Evolutionary conservation across 2,888 invertebrate genomes (phyloP), one percentile per base, ranked within the genome.

Genomic region (Serripes groenlandicus): DNA sequence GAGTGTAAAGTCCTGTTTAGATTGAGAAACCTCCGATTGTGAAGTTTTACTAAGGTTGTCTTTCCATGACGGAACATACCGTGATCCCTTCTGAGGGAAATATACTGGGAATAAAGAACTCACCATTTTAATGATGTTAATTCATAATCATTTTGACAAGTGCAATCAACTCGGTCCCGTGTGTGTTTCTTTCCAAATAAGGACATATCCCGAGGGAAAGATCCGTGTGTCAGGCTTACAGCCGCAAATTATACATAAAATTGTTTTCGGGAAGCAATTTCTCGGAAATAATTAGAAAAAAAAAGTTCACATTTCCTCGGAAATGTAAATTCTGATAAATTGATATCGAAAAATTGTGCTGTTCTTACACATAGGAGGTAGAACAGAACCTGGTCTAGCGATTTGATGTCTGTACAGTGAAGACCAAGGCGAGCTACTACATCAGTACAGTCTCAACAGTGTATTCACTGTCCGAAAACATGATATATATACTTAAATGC

Each of bases 181-280:
- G 66, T 42, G 66, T 66, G 42, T 37, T 66, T 66, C 66, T 42
- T 35, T 23, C 66, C 66, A 66, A 66, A 66, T 66, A 66, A 66
- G 66, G 66, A 34, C 11, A 42, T 34, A n/a, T 66, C 66, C 42
- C 66, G 26, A 9, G 42, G 35, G 23, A 35, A 30, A 37, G 11
- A 66, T 42, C 66, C 42, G 35, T 66, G 23, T 66, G 66, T 26
- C 66, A 66, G 66, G 23, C 34, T n/a, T 11, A 66, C 26, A 37
- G 23, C 34, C 37, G 66, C 23, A 28, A 66, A 66, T 66, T 42
- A 66, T 32, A 34, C 66, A 42, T 42, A 66, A 66, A 35, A 42
- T 66, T 66, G 66, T 66, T 66, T 66, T 42, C 42, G n/a, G 21
- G 66, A 42, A 35, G 49, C 42, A n/a, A 66, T 26, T 66, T 30